Evolutionary conservation across 2,797 vertebrate genomes (phyloP), one percentile per base, ranked within the genome.

Genomic region (Echeneis naucrates): DNA sequence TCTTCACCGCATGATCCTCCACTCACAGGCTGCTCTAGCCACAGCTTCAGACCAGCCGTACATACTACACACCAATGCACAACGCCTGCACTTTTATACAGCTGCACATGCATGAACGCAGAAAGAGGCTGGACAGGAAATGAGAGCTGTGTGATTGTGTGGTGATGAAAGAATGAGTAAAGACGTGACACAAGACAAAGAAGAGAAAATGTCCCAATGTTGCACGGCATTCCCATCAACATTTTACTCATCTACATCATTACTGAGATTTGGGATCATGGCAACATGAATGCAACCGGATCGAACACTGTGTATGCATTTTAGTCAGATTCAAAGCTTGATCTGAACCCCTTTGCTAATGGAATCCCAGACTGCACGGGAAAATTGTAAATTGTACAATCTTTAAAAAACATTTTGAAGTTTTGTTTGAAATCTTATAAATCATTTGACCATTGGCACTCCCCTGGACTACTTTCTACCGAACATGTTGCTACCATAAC

Each of bases 1-100:
- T 98, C 96, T 94, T 94, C 94, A 95, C 94, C 95, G 94, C 96
- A 96, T 95, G 94, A 97, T 96, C 95, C 95, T 96, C 95, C 95
- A 95, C 96, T 97, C 96, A 96, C 95, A 94, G 84, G 81, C 89
- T 66, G 95, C 95, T 94, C 93, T 88, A 94, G 94, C 93, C 95
- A 91, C 94, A 91, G 95, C 94, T 65, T 68, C 92, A 91, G 56
- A 76, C 52, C 70, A 66, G 77, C 59, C 52, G 19, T 65, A 62
- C 65, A 35, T 60, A 47, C 42, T 35, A n/a, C 56, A 66, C 45
- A 71, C 38, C 19, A 26, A 50, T 27, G 37, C 56, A 35, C 56
- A 37, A 32, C 58, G 53, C 54, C 24, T 17, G 32, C 54, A 17
- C 37, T 21, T 32, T 13, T 10, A 47, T 23, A 35, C 21, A 42